Conservation (phyloP, 2,797 vertebrate genomes). For the Myiotriccus ornatus region DNA sequence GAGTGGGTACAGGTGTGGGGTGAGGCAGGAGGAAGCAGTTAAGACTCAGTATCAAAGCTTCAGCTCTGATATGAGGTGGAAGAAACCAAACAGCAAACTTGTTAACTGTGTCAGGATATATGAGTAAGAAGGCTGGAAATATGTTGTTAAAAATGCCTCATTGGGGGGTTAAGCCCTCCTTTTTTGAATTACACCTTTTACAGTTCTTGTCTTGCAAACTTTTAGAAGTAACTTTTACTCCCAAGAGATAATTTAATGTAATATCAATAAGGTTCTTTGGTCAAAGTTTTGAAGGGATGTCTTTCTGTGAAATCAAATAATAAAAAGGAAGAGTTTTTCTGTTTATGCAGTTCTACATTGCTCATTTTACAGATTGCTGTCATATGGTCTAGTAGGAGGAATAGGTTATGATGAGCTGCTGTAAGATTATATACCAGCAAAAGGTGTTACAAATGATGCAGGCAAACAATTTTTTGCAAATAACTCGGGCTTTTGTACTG, state of each 20-base stretch:
- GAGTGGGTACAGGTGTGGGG: neutral
- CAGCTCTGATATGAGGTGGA: neutral
- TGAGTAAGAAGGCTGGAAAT: neutral
- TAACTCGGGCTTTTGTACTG: accelerated
- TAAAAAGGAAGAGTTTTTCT: neutral
- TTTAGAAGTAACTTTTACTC: neutral
- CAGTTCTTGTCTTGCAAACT: neutral
- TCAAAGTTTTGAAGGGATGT: neutral
- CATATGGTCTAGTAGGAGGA: neutral
- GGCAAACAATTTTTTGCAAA: neutral
- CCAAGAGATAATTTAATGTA: neutral
- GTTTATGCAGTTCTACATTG: neutral
- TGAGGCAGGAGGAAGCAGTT: neutral
- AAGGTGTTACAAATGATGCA: neutral
- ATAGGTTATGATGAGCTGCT: neutral
- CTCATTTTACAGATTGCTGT: neutral
- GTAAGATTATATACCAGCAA: neutral
- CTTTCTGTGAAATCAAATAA: neutral
- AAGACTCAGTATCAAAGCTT: neutral
- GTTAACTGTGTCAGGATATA: neutral
- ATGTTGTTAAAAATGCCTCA: neutral
- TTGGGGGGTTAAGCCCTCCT: neutral
- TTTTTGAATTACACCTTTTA: neutral
- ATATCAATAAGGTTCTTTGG: neutral
- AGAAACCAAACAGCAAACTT: neutral